Evolutionary conservation across 2,113 vertebrate species (phyloP), one percentile per base, ranked within the genome.

Genomic region (Tretioscincus oriximinensis): DNA sequence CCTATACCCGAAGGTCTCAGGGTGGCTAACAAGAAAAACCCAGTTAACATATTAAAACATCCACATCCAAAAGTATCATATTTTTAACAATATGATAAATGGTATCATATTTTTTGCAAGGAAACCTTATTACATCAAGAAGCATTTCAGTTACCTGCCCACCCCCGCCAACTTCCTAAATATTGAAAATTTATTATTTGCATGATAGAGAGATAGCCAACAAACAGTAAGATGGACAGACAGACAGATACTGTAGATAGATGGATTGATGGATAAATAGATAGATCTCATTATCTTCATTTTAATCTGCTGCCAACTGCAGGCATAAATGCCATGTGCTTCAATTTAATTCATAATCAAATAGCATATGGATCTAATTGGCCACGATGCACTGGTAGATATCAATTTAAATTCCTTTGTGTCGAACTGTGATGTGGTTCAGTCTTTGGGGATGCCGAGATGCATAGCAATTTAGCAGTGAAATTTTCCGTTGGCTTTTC

Each of bases 231-330:
- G 35, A 41, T 5, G 5, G 35, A 41, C 35, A 41, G 2, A 41
- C 5, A 41, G 35, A 41, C 35, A 41, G 35, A 41, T 41, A 41
- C 35, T 41, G 2, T 41, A 41, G 35, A 41, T 41, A 5, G 35
- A 41, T 41, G 35, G 35, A 41, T n/a, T n/a, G n/a, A n/a, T n/a
- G n/a, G n/a, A n/a, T n/a, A n/a, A n/a, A n/a, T 41, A 41, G 5
- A 41, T 41, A 10, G 21, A n/a, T 73, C 35, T 21, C 72, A 64
- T 80, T 49, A 63, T 64, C 41, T 76, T 63, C 73, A 7, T 81
- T 76, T 76, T 70, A 82, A 82, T 76, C 51, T 76, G 66, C 80
- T 70, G 73, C 31, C 66, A 76, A 51, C 80, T 63, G 67, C n/a
- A 70, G n/a, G n/a, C 28, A 70, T 64, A 24, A 69, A 82, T 76